These are phyloP conservation scores for Benitochromis conjunctus DNA, from an alignment of 2,113 vertebrate genomes.

Conservation along the genomic window DNA sequence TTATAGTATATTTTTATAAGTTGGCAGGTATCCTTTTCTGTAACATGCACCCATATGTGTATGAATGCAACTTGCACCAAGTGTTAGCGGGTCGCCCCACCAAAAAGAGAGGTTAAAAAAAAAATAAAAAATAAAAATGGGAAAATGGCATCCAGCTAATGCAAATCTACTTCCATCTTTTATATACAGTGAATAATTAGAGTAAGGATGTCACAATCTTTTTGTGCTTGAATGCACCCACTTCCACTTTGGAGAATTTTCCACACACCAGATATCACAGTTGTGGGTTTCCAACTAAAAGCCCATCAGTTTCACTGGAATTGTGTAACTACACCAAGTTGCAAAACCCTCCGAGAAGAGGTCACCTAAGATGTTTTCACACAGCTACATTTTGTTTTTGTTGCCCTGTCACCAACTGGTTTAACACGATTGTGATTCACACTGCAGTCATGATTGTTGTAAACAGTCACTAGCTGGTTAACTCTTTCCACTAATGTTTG, in stretches of 20 bases:
- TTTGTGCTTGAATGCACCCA: not conserved
- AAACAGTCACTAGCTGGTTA: not conserved
- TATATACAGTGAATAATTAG: not conserved
- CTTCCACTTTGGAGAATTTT: not conserved
- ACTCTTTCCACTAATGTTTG: not conserved
- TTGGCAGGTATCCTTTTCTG: rapidly evolving
- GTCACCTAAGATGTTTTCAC: not conserved
- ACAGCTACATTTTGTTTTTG: not conserved
- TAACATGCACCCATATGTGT: not conserved
- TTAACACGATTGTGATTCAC: conserved; percentile 18
- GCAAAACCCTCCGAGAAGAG: not conserved
- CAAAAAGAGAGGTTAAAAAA: not conserved
- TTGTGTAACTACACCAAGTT: not conserved
- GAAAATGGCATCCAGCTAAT: not conserved
- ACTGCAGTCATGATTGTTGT: not conserved
- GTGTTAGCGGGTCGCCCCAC: not conserved
- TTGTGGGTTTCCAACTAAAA: not conserved
- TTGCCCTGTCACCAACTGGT: conserved; percentile 10
- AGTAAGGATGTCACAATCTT: not conserved
- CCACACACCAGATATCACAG: not conserved
- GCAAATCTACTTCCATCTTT: not conserved
- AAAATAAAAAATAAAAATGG: rapidly evolving
- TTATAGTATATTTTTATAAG: not conserved
- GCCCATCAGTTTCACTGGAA: not conserved
- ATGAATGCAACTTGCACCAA: not conserved